These are phyloP conservation scores for Euspilapteryx auroguttella DNA, from an alignment of 2,888 invertebrate species.

Conservation along the genomic window DNA sequence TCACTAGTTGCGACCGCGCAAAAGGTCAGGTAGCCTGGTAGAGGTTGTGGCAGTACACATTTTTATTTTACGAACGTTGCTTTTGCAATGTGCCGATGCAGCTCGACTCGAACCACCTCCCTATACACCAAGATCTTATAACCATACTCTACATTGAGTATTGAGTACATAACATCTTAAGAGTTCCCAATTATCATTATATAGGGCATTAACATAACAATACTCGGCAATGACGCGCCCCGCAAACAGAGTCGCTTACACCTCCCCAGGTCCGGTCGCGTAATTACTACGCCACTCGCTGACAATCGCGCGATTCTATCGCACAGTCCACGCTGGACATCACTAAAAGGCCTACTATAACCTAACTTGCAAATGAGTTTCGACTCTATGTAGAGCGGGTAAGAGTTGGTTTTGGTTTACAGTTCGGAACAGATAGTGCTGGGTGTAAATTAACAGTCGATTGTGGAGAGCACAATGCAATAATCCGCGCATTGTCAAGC, in stretches of 20 bases:
- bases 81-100: too few relatives aligned
- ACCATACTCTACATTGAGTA: too few relatives aligned
- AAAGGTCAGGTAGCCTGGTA: too few relatives aligned
- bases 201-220: too few relatives aligned
- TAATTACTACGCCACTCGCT: slow-evolving; percentile 57
- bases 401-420: slow-evolving; percentile 7
- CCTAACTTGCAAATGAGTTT: slow-evolving; percentile 9
- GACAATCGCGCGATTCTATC: slow-evolving; percentile 57
- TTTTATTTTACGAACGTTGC: too few relatives aligned
- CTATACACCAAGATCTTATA: too few relatives aligned
- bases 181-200: neutral
- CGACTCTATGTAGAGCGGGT: slow-evolving; percentile 10
- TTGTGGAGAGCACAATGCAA: slow-evolving; percentile 59
- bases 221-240: slow-evolving; percentile 1
- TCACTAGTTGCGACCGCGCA: too few relatives aligned
- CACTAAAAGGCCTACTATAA: slow-evolving; percentile 23
- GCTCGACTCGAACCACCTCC: too few relatives aligned
- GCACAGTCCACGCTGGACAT: slow-evolving; percentile 18
- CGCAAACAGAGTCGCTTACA: slow-evolving; percentile 6
- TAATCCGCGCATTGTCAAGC: slow-evolving; percentile 59
- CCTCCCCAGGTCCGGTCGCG: slow-evolving; percentile 37
- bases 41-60: too few relatives aligned
- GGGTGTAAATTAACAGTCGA: slow-evolving; percentile 31
- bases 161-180: neutral
- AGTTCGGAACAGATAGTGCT: slow-evolving; percentile 19